Base-by-base conservation (phyloP, 1,140 invertebrate species). In the Microplitis demolitor region DNA sequence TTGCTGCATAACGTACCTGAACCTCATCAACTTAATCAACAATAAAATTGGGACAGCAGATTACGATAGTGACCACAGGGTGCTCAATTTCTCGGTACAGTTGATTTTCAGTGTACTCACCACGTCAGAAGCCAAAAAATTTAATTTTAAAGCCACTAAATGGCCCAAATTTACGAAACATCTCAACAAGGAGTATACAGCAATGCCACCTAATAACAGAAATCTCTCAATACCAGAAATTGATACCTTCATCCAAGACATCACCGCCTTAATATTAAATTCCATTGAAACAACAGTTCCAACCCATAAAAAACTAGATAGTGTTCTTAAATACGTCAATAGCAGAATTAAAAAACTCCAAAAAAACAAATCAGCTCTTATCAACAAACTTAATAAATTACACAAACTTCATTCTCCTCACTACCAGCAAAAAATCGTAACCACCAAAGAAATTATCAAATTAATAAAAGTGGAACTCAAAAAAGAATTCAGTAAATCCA, bases 171-270 rank as follows among this genome's bases (percentile, higher is more conserved):
- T 39, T 11, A 8, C 0, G 6, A 39, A 39, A 39, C 39, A 9
- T 11, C 39, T 39, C 0, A 11, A 39, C 5, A 39, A 39, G 11
- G 39, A 39, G 11, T 39, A 8, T 6, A 6, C 11, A 2, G 6
- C 11, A 39, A 8, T 11, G 11, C 39, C 39, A 8, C 61, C 73
- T 4, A 14, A 60, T 0, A 34, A 70, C 11, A 39, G 50, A 6
- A 74, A 74, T 35, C 39, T 74, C 14, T 37, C 69, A 37, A 71
- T 61, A 14, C 2, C 39, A n/a, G 69, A 68, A 62, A 71, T 74
- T 1, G 60, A 71, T 9, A 6, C 34, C n/a, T 11, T 37, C 1
- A 62, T 71, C 1, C 4, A 53, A 1, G 33, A 71, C 3, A 63
- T 71, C 5, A 35, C 62, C n/a, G 13, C 6, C 0, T 13, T 0